Base-by-base conservation (phyloP, 1,140 invertebrate genomes). In the Cataglyphis hispanica region DNA sequence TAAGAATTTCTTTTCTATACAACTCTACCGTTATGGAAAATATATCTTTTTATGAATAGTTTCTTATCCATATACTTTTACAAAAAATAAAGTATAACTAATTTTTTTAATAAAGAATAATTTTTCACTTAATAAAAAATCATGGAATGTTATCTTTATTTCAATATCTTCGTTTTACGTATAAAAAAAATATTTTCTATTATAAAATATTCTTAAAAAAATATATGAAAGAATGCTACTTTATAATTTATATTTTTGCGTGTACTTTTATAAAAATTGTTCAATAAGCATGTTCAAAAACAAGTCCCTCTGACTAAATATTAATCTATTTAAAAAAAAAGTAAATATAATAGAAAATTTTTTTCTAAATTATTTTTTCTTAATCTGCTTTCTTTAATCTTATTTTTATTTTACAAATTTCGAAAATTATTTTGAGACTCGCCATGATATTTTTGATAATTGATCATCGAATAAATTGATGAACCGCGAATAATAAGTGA, bases 401-500 rank as follows among this genome's bases (percentile, higher is more conserved):
- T 10, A 11, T 40, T 43, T 19, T 53, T 50, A 22, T 19, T 22
- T 31, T 25, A 13, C 19, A 3, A 53, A 19, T 27, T 84, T 25
- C 25, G 25, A 81, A 66, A 56, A 0, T 53, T 53, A 80, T 22
- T 67, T 77, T 34, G 34, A 84, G 37, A 34, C 25, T n/a, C 27
- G 31, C 50, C 46, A 34, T n/a, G n/a, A 72, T 34, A 31, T n/a
- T 53, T 74, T 78, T 69, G 88, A 91, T 91, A 91, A 93, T 92
- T 92, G 92, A 60, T 88, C 88, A 13, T 37, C 4, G 2, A 53
- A 31, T 13, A 88, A 87, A 91, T 84, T 89, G 87, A 77, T 56
- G 72, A 56, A 34, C 22, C 53, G 63, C 56, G 46, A 67, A 31
- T 34, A 19, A 11, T 19, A 58, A n/a, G n/a, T n/a, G n/a, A n/a